Conservation (phyloP, 1,140 invertebrate species). For the Globodera rostochiensis region DNA sequence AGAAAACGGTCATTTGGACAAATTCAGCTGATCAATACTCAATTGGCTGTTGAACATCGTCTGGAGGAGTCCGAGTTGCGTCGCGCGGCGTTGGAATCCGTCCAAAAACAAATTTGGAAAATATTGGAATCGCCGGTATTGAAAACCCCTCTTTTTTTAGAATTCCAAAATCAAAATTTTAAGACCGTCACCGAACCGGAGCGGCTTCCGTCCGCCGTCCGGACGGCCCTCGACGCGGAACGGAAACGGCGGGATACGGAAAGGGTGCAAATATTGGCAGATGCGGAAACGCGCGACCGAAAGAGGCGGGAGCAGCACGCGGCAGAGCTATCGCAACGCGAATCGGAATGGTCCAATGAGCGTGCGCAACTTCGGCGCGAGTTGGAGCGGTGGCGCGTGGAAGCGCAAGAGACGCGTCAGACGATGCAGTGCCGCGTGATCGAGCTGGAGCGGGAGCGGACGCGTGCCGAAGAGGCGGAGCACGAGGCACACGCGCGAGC, state of each 20-base stretch:
- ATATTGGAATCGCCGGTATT: background rate
- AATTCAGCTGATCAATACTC: background rate
- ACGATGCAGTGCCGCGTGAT: background rate
- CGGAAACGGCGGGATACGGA: background rate
- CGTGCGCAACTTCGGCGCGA: background rate
- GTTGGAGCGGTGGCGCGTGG: background rate
- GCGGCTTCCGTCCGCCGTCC: background rate
- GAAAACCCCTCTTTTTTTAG: background rate
- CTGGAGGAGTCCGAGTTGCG: background rate
- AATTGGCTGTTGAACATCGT: background rate
- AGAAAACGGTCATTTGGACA: background rate
- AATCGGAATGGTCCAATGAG: background rate
- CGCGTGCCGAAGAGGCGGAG: background rate
- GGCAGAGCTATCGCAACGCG: conserved; percentile 1
- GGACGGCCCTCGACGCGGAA: background rate
- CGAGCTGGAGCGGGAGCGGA: background rate
- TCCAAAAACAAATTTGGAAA: background rate
- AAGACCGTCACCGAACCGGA: background rate
- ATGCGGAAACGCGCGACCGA: background rate
- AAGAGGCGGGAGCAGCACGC: background rate
- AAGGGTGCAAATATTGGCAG: background rate
- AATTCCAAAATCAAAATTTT: background rate
- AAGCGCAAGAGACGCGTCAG: background rate
- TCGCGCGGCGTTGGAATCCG: background rate
- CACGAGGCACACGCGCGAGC: background rate